These are phyloP conservation scores for Drosophila atripex DNA, from an alignment of 2,888 invertebrate genomes.

Conservation along the genomic window DNA sequence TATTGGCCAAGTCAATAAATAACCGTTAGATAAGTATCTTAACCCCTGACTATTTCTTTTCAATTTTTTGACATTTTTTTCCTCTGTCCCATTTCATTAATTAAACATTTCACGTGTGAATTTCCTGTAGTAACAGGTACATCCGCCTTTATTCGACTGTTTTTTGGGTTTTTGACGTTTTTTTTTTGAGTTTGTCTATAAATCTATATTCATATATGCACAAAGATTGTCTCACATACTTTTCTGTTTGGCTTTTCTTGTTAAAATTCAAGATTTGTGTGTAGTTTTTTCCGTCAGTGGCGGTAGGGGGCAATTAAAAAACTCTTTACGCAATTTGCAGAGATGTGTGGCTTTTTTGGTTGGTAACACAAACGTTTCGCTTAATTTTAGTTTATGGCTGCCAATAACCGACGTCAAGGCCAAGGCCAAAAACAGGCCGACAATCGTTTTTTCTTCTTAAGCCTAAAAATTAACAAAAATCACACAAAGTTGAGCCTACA, in stretches of 20 bases:
- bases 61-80: slow-evolving; percentile 10
- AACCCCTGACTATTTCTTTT: slow-evolving; percentile 6
- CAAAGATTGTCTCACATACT: slow-evolving; percentile 19
- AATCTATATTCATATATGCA: slow-evolving; percentile 35
- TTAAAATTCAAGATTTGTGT: slow-evolving; percentile 9
- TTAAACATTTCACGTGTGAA: slow-evolving; percentile 82
- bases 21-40: slow-evolving; percentile 38
- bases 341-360: slow-evolving; percentile 30
- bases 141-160: slow-evolving; percentile 28
- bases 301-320: slow-evolving; percentile 50
- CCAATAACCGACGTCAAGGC: slow-evolving; percentile 77
- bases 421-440: slow-evolving; percentile 66
- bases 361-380: slow-evolving; percentile 49
- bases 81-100: slow-evolving; percentile 60
- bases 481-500: slow-evolving; percentile 43
- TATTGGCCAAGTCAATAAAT: not conserved
- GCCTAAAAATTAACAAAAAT: slow-evolving; percentile 36
- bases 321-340: slow-evolving; percentile 54
- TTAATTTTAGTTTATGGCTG: slow-evolving; percentile 76
- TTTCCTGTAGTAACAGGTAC: slow-evolving; percentile 69
- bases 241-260: not conserved
- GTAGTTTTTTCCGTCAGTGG: slow-evolving; percentile 5
- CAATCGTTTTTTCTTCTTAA: slow-evolving; percentile 67
- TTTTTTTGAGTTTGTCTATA: not conserved
- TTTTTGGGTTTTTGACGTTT: slow-evolving; percentile 2